A percentile compares a stretch with the other conserved stretches of the same genome.
Evolutionary conservation across 2,888 invertebrate species (phyloP).

Genomic region (Lepidocyrtinus sp.): DNA sequence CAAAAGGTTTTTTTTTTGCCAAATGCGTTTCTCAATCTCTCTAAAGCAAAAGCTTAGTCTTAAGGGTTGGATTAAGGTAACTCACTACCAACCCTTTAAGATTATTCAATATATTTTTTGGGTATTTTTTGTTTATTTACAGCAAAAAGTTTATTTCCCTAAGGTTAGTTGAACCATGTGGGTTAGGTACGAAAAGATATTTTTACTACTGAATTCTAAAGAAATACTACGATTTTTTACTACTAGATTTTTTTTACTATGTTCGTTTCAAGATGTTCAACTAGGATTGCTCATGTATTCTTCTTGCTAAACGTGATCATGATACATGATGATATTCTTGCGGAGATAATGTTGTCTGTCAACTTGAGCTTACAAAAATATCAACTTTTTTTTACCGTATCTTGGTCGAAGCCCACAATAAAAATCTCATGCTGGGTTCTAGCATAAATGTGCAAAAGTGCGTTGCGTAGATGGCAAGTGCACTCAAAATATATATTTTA

Average conservation of each 20-base stretch:
- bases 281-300: not conserved
- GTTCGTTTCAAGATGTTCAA: not conserved
- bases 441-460: constrained; percentile 49
- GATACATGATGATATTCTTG: constrained; percentile 22
- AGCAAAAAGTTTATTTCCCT: not conserved
- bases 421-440: constrained; percentile 41
- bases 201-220: constrained; percentile 22
- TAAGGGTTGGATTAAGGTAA: not conserved
- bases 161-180: constrained; percentile 13
- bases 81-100: not conserved
- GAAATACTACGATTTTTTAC: constrained; percentile 22
- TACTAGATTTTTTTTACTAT: not conserved
- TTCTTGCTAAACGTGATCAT: constrained; percentile 15
- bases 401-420: constrained; percentile 48
- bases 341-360: constrained; percentile 40
- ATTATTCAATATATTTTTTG: not conserved
- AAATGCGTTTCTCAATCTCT: not conserved
- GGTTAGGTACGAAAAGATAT: constrained; percentile 15
- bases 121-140: not conserved
- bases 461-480: constrained; percentile 42
- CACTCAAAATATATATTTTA: constrained; percentile 43
- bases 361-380: constrained; percentile 32
- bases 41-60: not conserved
- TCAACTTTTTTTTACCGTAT: constrained; percentile 35
- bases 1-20: not conserved